Evolutionary conservation across 2,888 invertebrate genomes (phyloP).

Genomic region (Bellardia pandia): DNA sequence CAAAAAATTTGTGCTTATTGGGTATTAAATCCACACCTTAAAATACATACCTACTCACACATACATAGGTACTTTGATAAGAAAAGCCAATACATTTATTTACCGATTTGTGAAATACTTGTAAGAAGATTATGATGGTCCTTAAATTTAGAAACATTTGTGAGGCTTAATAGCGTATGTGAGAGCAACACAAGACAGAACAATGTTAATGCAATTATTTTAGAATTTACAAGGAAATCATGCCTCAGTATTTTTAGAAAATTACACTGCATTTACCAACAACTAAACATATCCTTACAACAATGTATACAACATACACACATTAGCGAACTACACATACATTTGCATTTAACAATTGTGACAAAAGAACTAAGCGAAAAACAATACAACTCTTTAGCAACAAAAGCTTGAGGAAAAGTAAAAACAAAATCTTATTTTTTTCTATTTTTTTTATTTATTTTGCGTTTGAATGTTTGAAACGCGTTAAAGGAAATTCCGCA

Average conservation of each 20-base stretch:
- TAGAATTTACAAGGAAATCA: slow-evolving; percentile 61
- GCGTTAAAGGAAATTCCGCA: slow-evolving; percentile 49
- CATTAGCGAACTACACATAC: neutral
- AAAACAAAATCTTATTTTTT: neutral
- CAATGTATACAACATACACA: slow-evolving; percentile 2
- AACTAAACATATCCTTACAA: slow-evolving; percentile 32
- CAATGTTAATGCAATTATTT: slow-evolving; percentile 54
- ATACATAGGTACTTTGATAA: too few species aligned
- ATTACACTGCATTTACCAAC: slow-evolving; percentile 8
- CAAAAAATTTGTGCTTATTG: too few species aligned
- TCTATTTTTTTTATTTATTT: neutral
- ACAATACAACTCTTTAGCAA: slow-evolving; percentile 3
- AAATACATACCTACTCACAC: too few species aligned
- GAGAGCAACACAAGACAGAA: neutral
- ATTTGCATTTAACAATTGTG: slow-evolving; percentile 30
- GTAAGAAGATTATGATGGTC: neutral
- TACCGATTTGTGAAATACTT: too few species aligned
- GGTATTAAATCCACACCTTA: too few species aligned
- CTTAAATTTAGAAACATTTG: neutral
- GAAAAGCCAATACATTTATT: too few species aligned
- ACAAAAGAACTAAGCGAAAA: neutral
- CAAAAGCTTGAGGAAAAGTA: slow-evolving; percentile 5
- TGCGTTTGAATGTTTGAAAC: slow-evolving; percentile 3
- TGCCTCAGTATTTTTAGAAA: slow-evolving; percentile 52
- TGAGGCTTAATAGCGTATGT: neutral